Percentiles rank a stretch among this genome's conserved stretches.
Evolutionary conservation across 2,797 vertebrate genomes (phyloP).

Genomic region (Chromis chromis): DNA sequence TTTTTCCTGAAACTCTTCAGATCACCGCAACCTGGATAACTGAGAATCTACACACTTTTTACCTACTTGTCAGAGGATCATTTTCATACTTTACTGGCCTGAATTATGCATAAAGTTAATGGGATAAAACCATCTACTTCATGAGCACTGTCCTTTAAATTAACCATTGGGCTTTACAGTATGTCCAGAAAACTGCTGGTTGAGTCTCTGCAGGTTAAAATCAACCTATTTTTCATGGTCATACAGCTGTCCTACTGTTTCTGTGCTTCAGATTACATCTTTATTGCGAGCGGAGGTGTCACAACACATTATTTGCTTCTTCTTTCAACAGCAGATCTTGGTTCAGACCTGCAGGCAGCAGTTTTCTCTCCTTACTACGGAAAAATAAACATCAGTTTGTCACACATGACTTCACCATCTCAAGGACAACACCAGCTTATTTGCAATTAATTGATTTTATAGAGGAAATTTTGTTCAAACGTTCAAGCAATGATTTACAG

Average conservation of each 20-base stretch:
- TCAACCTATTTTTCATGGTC: not conserved
- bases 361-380: too few species aligned
- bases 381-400: too few species aligned
- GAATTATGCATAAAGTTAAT: not conserved
- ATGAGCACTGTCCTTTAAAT: not conserved
- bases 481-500: slow-evolving; percentile 16
- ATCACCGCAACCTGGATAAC: too few species aligned
- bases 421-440: not conserved
- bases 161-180: not conserved
- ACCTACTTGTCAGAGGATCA: too few species aligned
- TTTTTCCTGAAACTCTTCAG: too few species aligned
- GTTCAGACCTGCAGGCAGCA: too few species aligned
- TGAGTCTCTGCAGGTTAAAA: not conserved
- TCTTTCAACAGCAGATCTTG: too few species aligned
- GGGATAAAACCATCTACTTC: not conserved
- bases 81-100: not conserved
- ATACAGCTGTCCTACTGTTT: not conserved
- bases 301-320: not conserved
- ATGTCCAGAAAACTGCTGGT: too few species aligned
- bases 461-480: not conserved
- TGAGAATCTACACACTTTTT: too few species aligned
- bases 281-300: slow-evolving; percentile 10
- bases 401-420: not conserved
- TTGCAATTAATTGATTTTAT: not conserved
- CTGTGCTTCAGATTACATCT: slow-evolving; percentile 12